Evolutionary conservation across 2,113 vertebrate species (phyloP).

Genomic region (Manacus vitellinus): DNA sequence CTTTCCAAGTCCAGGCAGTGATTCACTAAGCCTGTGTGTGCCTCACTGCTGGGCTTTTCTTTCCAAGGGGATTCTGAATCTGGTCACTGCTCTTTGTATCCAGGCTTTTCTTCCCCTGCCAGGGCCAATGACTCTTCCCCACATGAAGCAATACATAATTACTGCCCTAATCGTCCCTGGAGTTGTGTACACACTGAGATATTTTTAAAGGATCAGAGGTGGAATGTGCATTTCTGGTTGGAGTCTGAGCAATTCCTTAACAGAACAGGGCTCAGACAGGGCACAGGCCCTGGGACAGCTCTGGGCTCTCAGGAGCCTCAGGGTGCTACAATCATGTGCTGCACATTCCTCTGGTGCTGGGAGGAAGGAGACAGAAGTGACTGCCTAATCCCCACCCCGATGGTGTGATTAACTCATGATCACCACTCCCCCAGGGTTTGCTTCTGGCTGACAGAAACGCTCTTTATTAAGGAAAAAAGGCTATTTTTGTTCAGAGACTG

Average conservation of each 20-base stretch:
- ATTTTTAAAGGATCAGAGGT: not conserved
- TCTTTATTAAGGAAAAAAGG: not conserved
- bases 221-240: slow-evolving; percentile 13
- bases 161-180: not conserved
- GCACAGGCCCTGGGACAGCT: not conserved
- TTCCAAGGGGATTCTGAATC: not conserved
- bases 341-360: not conserved
- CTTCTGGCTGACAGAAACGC: slow-evolving; percentile 9
- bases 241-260: not conserved
- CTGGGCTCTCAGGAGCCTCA: not conserved
- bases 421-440: not conserved
- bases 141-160: not conserved
- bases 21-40: not conserved
- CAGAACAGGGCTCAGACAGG: not conserved
- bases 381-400: not conserved
- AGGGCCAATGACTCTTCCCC: not conserved
- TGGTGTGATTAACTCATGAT: slow-evolving; percentile 50
- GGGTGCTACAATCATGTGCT: not conserved
- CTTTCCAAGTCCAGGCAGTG: not conserved
- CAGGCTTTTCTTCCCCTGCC: not conserved
- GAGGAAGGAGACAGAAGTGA: not conserved
- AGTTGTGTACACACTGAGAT: not conserved
- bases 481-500: not conserved
- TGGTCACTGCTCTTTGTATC: not conserved
- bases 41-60: not conserved